Percentiles rank a stretch among this genome's conserved stretches.
Evolutionary conservation across 2,888 invertebrate genomes (phyloP).

Genomic region (Cybosia mesomella): DNA sequence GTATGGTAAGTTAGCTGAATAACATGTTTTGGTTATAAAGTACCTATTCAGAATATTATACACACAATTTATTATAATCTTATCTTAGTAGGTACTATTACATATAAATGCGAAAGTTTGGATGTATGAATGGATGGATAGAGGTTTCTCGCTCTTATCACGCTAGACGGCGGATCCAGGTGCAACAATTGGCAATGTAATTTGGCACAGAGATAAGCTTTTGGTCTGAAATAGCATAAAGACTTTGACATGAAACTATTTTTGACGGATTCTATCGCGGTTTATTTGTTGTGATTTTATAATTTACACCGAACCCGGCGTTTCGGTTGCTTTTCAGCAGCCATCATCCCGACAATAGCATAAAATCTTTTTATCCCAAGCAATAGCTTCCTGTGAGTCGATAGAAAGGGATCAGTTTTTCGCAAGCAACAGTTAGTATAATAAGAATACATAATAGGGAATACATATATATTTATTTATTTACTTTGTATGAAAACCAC

Average conservation of each 20-base stretch:
- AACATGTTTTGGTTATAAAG: constrained; percentile 4
- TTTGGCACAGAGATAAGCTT: background rate
- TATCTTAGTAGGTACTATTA: background rate
- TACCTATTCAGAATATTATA: no score
- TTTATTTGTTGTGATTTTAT: no score
- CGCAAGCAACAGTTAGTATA: background rate
- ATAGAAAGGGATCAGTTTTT: background rate
- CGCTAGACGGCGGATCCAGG: background rate
- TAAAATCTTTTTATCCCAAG: background rate
- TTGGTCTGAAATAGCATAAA: background rate
- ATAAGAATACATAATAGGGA: background rate
- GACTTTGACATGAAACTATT: no score
- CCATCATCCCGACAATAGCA: no score
- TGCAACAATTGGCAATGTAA: no score
- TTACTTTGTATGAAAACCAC: constrained; percentile 9
- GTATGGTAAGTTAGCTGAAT: constrained; percentile 29
- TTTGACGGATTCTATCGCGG: no score
- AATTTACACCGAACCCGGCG: no score
- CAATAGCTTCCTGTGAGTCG: background rate
- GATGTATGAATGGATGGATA: background rate
- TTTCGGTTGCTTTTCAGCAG: no score
- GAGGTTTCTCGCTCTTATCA: background rate
- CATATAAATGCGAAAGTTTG: background rate
- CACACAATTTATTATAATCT: background rate
- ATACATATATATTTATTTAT: constrained; percentile 2